These are phyloP conservation scores for Acromyrmex echinatior DNA, from an alignment of 1,140 invertebrate species.

Conservation along the genomic window DNA sequence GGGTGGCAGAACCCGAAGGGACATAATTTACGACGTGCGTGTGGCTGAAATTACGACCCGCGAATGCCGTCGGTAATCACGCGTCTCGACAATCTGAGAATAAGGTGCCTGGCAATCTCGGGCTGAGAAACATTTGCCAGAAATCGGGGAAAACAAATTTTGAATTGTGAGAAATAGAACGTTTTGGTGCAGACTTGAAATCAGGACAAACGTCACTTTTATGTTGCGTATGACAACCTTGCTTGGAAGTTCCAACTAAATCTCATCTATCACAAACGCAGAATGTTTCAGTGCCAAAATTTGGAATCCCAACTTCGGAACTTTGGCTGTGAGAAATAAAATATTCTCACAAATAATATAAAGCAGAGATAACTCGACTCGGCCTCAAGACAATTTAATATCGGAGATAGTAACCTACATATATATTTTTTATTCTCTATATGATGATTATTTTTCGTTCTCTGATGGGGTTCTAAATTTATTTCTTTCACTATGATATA, in stretches of 20 bases:
- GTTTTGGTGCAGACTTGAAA: slow-evolving; percentile 25
- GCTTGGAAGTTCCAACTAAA: slow-evolving; percentile 49
- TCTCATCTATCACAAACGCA: slow-evolving; percentile 53
- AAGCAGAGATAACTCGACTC: slow-evolving; percentile 4
- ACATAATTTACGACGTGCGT: slow-evolving; percentile 72
- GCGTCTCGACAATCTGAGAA: slow-evolving; percentile 39
- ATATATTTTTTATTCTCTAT: background rate
- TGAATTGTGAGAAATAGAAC: slow-evolving; percentile 35
- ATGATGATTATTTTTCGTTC: background rate
- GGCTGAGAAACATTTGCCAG: slow-evolving; percentile 28
- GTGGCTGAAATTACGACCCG: slow-evolving; percentile 66
- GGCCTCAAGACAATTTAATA: slow-evolving; percentile 16
- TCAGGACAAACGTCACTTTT: slow-evolving; percentile 61
- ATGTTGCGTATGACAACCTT: slow-evolving; percentile 26
- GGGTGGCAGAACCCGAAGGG: slow-evolving; percentile 64
- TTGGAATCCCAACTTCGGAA: slow-evolving; percentile 41
- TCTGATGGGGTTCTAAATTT: background rate
- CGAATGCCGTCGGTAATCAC: slow-evolving; percentile 59
- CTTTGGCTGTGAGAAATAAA: slow-evolving; percentile 50
- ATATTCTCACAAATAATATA: slow-evolving; percentile 44
- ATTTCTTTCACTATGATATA: background rate
- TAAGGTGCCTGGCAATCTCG: slow-evolving; percentile 34
- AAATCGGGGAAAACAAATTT: slow-evolving; percentile 39
- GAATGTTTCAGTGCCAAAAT: slow-evolving; percentile 57
- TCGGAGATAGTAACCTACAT: background rate